Conservation (phyloP, 2,113 vertebrate species). For the Edolisoma coerulescens region DNA sequence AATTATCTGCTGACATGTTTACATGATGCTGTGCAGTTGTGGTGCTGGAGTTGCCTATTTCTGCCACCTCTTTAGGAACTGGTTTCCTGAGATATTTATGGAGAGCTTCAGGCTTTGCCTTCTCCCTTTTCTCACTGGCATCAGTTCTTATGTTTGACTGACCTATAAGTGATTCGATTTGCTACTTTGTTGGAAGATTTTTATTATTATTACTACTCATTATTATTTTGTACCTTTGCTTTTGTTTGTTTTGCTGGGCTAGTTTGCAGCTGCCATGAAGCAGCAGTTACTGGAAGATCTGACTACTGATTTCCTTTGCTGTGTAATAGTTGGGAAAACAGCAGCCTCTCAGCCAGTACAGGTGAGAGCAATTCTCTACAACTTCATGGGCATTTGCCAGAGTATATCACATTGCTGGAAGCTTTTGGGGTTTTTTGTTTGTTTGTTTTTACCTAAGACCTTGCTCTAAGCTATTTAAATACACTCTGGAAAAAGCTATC, state of each 20-base stretch:
- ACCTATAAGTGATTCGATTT: background rate
- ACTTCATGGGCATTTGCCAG: background rate
- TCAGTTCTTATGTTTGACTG: background rate
- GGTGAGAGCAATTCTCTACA: background rate
- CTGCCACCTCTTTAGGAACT: background rate
- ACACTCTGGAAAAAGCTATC: slow-evolving; percentile 54
- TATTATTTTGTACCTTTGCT: background rate
- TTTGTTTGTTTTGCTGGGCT: background rate
- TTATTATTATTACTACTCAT: background rate
- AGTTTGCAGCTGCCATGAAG: background rate
- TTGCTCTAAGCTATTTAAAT: slow-evolving; percentile 26
- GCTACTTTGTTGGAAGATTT: background rate
- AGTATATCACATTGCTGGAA: background rate
- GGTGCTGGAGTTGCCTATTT: background rate
- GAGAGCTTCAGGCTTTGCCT: background rate
- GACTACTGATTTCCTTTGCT: background rate
- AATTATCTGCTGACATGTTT: background rate
- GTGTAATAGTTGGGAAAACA: background rate
- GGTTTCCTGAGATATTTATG: background rate
- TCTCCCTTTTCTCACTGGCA: background rate
- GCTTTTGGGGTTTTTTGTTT: background rate
- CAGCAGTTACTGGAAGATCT: background rate
- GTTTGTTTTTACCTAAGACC: background rate
- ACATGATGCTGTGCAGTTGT: background rate
- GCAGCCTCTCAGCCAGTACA: background rate